phyloP scores from a whole-genome alignment of 2,113 vertebrate genomes.

The Rhinoptilus africanus region DNA sequence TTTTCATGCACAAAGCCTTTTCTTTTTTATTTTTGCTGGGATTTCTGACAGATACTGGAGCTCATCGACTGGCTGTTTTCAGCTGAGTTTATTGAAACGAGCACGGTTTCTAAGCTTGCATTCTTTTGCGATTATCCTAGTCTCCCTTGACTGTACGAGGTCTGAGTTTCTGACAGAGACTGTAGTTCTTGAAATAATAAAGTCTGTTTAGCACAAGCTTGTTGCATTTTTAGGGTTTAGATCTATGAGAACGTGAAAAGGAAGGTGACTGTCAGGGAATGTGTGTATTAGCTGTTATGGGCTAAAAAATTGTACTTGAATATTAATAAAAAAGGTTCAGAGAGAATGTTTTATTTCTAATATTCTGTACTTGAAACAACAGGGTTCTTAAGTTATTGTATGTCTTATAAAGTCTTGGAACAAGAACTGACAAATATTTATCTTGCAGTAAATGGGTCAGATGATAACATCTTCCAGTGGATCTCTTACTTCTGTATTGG shows the following conservation, averaged over 20 bases:
- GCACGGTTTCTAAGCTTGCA: background rate
- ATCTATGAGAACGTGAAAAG: background rate
- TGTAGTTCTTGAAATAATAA: background rate
- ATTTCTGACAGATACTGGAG: background rate
- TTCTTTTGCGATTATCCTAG: background rate
- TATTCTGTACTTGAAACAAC: background rate
- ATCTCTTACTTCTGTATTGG: constrained; percentile 24
- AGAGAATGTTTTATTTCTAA: background rate
- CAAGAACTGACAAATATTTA: background rate
- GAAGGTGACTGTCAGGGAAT: background rate
- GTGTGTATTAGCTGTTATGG: fast-evolving
- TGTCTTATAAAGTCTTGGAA: background rate
- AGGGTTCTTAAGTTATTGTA: background rate
- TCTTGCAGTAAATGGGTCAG: constrained; percentile 31
- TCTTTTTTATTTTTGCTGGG: background rate
- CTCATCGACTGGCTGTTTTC: background rate
- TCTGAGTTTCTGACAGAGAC: background rate
- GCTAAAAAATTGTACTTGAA: background rate
- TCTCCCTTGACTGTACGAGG: background rate
- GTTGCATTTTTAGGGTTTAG: background rate
- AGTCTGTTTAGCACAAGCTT: background rate
- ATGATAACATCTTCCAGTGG: constrained; percentile 25
- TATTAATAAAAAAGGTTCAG: background rate
- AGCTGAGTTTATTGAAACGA: background rate
- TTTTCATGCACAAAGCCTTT: background rate